phyloP scores from a whole-genome alignment of 2,113 vertebrate genomes.

The Anguilla rostrata region DNA sequence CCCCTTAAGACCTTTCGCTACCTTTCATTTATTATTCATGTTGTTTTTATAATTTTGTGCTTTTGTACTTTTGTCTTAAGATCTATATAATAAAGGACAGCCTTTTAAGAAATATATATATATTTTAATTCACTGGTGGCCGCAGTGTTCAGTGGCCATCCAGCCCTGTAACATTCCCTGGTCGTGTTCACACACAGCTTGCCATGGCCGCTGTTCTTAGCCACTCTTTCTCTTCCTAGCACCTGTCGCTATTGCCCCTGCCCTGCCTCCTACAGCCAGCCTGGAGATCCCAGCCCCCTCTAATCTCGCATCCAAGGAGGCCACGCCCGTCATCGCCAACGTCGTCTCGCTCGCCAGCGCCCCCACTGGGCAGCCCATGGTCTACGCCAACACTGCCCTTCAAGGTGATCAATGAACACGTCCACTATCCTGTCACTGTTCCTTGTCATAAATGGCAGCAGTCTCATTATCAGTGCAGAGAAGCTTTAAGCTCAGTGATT shows the following conservation, averaged over 20 bases:
- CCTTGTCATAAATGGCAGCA: neutral
- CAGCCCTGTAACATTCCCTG: too few species aligned
- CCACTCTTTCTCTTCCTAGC: neutral
- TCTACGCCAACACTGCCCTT: conserved; percentile 73
- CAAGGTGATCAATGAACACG: conserved; percentile 70
- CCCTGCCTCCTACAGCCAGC: conserved; percentile 39
- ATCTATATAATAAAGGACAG: neutral
- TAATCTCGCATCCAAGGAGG: conserved; percentile 65
- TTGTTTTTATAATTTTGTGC: too few species aligned
- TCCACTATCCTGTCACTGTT: neutral
- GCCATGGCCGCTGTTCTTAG: neutral
- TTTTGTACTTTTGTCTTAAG: neutral
- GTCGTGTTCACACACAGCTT: neutral
- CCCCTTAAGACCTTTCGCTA: too few species aligned
- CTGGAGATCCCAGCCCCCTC: conserved; percentile 25
- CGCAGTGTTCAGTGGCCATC: neutral
- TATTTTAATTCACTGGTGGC: neutral
- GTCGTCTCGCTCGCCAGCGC: conserved; percentile 87
- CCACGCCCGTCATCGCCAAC: conserved; percentile 91
- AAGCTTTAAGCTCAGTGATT: neutral
- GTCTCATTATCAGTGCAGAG: neutral
- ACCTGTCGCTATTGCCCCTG: conserved; percentile 28
- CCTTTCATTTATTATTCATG: too few species aligned
- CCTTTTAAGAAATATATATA: neutral
- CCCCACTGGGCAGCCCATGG: conserved; percentile 72